Percentiles rank a stretch among this genome's conserved stretches.
Conservation (phyloP, 1,140 invertebrate species). For the Neodiprion lecontei region DNA sequence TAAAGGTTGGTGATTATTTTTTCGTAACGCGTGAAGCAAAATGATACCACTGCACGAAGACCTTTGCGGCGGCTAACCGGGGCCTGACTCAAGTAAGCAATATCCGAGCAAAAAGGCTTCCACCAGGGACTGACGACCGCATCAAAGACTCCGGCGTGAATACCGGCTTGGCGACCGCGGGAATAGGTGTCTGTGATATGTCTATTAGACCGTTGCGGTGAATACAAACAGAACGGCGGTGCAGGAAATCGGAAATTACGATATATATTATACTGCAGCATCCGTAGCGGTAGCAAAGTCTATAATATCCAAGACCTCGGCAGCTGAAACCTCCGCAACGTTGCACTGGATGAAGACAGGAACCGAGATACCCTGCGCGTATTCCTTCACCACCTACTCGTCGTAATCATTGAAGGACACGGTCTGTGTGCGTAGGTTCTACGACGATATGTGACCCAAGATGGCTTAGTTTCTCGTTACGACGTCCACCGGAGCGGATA, state of each 20-base stretch:
- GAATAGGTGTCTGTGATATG: conserved; percentile 20
- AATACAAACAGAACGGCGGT: conserved; percentile 14
- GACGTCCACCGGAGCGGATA: conserved; percentile 43
- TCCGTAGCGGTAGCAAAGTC: too few species aligned
- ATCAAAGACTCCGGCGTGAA: neutral
- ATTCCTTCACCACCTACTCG: too few species aligned
- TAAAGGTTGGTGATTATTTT: too few species aligned
- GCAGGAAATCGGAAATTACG: conserved; percentile 41
- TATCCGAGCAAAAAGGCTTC: neutral
- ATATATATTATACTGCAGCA: conserved; percentile 3
- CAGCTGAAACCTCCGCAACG: too few species aligned
- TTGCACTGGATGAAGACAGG: too few species aligned
- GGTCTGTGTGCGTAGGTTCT: neutral
- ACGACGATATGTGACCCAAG: conserved; percentile 35
- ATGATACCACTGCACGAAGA: too few species aligned
- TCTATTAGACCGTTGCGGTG: conserved; percentile 29
- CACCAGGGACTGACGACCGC: neutral
- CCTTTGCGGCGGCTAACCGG: too few species aligned
- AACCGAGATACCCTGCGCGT: too few species aligned
- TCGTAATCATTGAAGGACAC: too few species aligned
- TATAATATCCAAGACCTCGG: too few species aligned
- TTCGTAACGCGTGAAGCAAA: too few species aligned
- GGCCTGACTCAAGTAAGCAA: neutral
- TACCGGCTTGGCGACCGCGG: conserved; percentile 12
- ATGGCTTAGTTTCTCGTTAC: conserved; percentile 45